Percentiles rank a stretch among this genome's conserved stretches.
Conservation (phyloP, 2,113 vertebrate genomes). For the Pheucticus melanocephalus region DNA sequence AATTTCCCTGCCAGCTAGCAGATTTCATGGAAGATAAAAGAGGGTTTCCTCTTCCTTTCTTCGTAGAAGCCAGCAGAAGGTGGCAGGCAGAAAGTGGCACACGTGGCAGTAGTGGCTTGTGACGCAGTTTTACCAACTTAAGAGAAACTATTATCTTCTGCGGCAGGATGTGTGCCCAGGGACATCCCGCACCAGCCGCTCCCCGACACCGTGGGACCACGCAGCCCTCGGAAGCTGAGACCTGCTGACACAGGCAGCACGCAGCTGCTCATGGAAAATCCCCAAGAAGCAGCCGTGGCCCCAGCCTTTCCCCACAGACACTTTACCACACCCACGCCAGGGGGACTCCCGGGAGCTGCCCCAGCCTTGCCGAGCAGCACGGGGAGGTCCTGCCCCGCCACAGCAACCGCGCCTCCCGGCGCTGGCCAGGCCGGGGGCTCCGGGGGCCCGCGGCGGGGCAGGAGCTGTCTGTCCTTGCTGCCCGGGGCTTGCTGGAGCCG, state of each 20-base stretch:
- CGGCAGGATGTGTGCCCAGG: rapidly evolving
- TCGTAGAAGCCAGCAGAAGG: background rate
- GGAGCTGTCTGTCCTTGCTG: rapidly evolving
- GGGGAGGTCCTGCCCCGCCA: background rate
- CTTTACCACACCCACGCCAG: rapidly evolving
- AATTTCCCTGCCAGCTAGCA: background rate
- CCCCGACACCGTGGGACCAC: rapidly evolving
- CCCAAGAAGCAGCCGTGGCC: rapidly evolving
- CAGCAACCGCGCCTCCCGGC: rapidly evolving
- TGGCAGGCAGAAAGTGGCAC: background rate
- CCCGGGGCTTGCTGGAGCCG: rapidly evolving
- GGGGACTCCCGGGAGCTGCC: background rate
- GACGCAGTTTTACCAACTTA: background rate
- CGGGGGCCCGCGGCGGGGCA: rapidly evolving
- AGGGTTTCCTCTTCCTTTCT: background rate
- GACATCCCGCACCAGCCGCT: rapidly evolving
- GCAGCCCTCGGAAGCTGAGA: background rate
- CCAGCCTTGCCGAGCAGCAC: rapidly evolving
- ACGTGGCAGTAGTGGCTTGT: background rate
- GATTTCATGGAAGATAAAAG: background rate
- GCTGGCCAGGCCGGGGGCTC: rapidly evolving
- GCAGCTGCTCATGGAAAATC: rapidly evolving
- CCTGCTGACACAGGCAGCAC: background rate
- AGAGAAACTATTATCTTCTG: background rate
- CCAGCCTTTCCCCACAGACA: background rate